Percentiles rank a stretch among this genome's conserved stretches.
Evolutionary conservation across 2,113 vertebrate genomes (phyloP).

Genomic region (Panurus biarmicus): DNA sequence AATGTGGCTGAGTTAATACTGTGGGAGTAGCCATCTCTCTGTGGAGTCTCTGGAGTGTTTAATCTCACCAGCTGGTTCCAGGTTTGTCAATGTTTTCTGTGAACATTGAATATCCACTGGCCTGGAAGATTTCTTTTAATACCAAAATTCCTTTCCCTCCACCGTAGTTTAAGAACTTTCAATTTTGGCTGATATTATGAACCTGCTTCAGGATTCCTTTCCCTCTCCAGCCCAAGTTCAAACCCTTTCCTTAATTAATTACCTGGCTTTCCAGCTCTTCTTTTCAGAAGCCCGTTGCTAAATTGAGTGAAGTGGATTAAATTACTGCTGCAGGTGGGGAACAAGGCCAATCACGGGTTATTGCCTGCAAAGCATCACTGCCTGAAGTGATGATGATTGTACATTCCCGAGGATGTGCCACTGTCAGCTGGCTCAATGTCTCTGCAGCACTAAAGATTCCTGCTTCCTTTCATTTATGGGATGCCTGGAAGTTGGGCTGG

Average conservation of each 20-base stretch:
- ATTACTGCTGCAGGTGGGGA: conserved; percentile 35
- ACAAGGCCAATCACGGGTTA: not conserved
- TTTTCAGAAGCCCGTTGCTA: not conserved
- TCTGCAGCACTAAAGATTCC: not conserved
- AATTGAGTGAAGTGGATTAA: conserved; percentile 18
- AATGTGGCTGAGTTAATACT: not conserved
- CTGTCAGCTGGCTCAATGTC: not conserved
- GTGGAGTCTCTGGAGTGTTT: not conserved
- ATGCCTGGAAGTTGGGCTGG: not conserved
- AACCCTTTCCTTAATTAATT: conserved; percentile 5
- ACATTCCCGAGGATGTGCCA: not conserved
- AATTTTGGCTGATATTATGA: not conserved
- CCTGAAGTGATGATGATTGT: not conserved
- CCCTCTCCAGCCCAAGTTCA: not conserved
- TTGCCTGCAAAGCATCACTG: conserved; percentile 7
- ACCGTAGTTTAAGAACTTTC: not conserved
- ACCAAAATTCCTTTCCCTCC: not conserved
- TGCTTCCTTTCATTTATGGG: not conserved
- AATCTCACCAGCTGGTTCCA: not conserved
- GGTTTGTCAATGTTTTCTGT: not conserved
- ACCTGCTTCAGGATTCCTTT: not conserved
- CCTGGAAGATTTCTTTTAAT: not conserved
- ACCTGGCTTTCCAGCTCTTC: not conserved
- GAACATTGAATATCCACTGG: not conserved
- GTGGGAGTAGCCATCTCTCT: not conserved